phyloP scores from a whole-genome alignment of 2,113 vertebrate genomes.

The Choloepus hoffmanni region DNA sequence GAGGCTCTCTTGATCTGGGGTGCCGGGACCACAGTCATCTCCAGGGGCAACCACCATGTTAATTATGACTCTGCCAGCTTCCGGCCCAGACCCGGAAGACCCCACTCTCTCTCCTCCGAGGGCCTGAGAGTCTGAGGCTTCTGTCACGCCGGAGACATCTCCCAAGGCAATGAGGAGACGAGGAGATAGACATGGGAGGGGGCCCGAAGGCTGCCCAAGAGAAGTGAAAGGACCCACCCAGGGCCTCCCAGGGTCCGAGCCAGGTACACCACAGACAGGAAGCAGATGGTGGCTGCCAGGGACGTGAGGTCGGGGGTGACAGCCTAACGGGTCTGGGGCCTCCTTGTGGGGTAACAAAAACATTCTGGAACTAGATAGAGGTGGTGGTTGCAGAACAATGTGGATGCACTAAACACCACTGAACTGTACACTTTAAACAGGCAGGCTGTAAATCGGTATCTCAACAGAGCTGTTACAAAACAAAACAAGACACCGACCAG shows the following conservation, averaged over 20 bases:
- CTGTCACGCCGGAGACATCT: no score
- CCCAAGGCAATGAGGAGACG: neutral
- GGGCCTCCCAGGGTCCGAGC: no score
- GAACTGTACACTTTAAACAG: neutral
- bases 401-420: neutral
- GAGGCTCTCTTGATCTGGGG: neutral
- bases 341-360: neutral
- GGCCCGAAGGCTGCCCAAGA: rapidly evolving
- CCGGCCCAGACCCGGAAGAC: neutral
- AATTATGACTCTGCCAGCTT: conserved; percentile 5
- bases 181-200: neutral
- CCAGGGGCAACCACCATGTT: neutral
- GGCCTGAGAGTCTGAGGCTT: no score
- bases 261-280: neutral
- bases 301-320: neutral
- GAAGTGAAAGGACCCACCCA: rapidly evolving
- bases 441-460: neutral
- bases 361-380: neutral
- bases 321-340: neutral
- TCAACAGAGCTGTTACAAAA: neutral
- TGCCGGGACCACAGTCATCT: neutral
- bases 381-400: neutral
- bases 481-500: neutral
- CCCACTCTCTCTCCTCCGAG: no score
- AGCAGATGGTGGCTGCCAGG: neutral